Evolutionary conservation across 2,797 vertebrate genomes (phyloP).

Genomic region (Cottoperca gobio): DNA sequence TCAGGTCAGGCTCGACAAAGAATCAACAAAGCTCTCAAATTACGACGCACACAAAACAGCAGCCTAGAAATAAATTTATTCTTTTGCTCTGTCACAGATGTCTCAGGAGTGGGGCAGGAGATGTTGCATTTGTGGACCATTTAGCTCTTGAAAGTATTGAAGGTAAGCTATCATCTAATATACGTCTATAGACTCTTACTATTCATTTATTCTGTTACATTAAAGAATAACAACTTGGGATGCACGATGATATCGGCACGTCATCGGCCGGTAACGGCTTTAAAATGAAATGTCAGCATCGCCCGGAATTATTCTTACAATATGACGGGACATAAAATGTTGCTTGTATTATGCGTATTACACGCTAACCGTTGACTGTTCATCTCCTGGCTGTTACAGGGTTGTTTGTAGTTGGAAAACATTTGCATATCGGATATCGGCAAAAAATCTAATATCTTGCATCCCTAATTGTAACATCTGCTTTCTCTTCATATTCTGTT

Average conservation of each 20-base stretch:
- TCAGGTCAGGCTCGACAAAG: conserved; percentile 82
- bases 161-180: conserved; percentile 75
- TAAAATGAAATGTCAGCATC: no score
- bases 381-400: no score
- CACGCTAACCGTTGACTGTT: no score
- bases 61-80: conserved; percentile 31
- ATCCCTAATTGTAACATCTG: background rate
- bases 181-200: background rate
- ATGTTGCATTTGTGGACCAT: conserved; percentile 93
- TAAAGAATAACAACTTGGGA: no score
- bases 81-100: conserved; percentile 81
- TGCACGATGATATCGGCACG: no score
- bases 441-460: no score
- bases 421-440: no score
- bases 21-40: conserved; percentile 54
- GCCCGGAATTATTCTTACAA: no score
- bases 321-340: no score
- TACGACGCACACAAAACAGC: background rate
- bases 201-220: background rate
- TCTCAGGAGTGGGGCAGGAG: conserved; percentile 87
- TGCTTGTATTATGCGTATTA: no score
- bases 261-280: no score
- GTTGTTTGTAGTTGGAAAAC: no score
- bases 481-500: conserved; percentile 1
- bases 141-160: conserved; percentile 83